Evolutionary conservation across 2,113 vertebrate species (phyloP).

Genomic region (Hippopotamus amphibius): DNA sequence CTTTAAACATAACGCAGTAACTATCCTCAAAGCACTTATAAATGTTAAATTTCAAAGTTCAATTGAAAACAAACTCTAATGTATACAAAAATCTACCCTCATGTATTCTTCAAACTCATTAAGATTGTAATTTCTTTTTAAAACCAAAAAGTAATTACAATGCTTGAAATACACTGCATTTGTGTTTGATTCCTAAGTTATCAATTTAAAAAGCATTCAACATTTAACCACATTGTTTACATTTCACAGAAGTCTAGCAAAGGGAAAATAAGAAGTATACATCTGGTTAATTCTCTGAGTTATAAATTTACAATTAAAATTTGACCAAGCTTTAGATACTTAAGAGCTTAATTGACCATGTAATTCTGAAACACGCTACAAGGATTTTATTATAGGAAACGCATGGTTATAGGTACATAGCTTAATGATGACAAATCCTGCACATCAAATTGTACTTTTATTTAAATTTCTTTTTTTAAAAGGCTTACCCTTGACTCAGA

Average conservation of each 20-base stretch:
- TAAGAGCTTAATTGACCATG: slow-evolving; percentile 80
- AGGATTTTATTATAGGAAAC: slow-evolving; percentile 75
- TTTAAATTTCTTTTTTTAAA: neutral
- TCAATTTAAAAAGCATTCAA: slow-evolving; percentile 79
- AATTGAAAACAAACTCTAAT: slow-evolving; percentile 81
- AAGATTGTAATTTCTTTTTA: slow-evolving; percentile 78
- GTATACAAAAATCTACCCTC: slow-evolving; percentile 81
- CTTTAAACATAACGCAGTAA: neutral
- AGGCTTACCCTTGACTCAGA: slow-evolving; percentile 63
- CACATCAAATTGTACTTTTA: slow-evolving; percentile 61
- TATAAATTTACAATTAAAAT: slow-evolving; percentile 83
- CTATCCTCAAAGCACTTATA: neutral
- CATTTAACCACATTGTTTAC: slow-evolving; percentile 49
- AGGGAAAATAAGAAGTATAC: slow-evolving; percentile 76
- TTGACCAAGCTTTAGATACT: slow-evolving; percentile 75
- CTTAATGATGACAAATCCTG: slow-evolving; percentile 70
- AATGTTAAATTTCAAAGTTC: slow-evolving; percentile 75
- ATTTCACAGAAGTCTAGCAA: slow-evolving; percentile 75
- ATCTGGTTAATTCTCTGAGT: slow-evolving; percentile 81
- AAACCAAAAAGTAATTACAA: slow-evolving; percentile 78
- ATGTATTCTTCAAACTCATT: slow-evolving; percentile 74
- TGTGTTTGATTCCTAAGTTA: slow-evolving; percentile 81
- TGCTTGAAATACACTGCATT: slow-evolving; percentile 80
- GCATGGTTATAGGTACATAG: slow-evolving; percentile 78
- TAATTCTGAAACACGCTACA: slow-evolving; percentile 75